These are phyloP conservation scores for Malacoctenus gilli DNA, from an alignment of 2,797 vertebrate species.

Conservation along the genomic window DNA sequence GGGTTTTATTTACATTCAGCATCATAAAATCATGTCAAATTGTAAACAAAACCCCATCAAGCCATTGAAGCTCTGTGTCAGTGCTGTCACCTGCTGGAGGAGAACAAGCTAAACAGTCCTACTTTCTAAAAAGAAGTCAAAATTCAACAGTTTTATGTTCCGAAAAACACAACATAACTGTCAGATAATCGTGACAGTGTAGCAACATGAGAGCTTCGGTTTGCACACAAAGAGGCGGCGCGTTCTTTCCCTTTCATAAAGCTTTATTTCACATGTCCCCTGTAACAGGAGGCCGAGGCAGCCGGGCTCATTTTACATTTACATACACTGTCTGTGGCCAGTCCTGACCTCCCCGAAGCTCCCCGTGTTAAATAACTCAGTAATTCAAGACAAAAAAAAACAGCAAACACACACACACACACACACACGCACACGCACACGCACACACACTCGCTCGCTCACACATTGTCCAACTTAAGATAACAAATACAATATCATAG, in stretches of 20 bases:
- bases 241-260: conserved; percentile 74
- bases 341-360: conserved; percentile 65
- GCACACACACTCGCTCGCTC: conserved; percentile 41
- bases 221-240: neutral
- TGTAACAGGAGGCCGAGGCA: conserved; percentile 68
- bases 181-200: too few relatives aligned
- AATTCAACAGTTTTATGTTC: too few relatives aligned
- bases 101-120: too few relatives aligned
- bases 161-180: too few relatives aligned
- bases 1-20: too few relatives aligned
- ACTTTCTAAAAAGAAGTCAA: too few relatives aligned
- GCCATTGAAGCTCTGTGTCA: too few relatives aligned
- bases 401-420: conserved; percentile 51
- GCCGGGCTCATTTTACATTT: conserved; percentile 90
- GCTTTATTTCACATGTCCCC: conserved; percentile 84
- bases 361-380: conserved; percentile 92
- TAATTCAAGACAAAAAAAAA: conserved; percentile 80
- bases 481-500: conserved; percentile 74
- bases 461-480: conserved; percentile 75
- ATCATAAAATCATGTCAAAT: too few relatives aligned
- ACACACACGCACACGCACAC: conserved; percentile 40
- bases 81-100: too few relatives aligned
- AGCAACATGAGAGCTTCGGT: too few relatives aligned
- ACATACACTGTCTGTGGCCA: conserved; percentile 88
- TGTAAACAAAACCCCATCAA: too few relatives aligned